phyloP scores from a whole-genome alignment of 1,140 invertebrate species.

The Drosophila ohnishii region DNA sequence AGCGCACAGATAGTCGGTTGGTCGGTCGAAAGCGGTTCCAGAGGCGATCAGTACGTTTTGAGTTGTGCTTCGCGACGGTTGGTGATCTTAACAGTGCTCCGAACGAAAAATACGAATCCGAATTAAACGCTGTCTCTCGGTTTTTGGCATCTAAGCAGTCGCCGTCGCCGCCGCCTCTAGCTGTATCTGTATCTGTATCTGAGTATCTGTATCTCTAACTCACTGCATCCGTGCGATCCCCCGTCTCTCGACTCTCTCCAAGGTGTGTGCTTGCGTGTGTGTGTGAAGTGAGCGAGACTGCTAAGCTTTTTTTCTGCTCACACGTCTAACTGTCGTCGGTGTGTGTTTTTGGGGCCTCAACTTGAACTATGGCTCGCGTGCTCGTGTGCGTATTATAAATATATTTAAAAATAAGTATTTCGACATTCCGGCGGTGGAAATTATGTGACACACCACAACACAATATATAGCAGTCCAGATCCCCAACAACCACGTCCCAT shows the following conservation, averaged over 20 bases:
- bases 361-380: conserved; percentile 68
- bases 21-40: conserved; percentile 71
- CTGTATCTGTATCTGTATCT: conserved; percentile 48
- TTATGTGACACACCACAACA: conserved; percentile 46
- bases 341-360: conserved; percentile 50
- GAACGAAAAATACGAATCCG: conserved; percentile 25
- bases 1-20: conserved; percentile 63
- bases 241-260: conserved; percentile 3
- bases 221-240: conserved; percentile 38
- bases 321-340: conserved; percentile 38
- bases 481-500: conserved; percentile 29
- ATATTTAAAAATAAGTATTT: conserved; percentile 82
- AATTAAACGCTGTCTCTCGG: conserved; percentile 46
- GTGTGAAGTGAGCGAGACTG: conserved; percentile 41
- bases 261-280: conserved; percentile 8
- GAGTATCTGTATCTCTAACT: conserved; percentile 12
- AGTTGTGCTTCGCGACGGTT: conserved; percentile 82
- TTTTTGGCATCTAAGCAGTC: conserved; percentile 27
- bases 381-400: conserved; percentile 55
- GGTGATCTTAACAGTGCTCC: conserved; percentile 70
- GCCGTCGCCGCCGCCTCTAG: conserved; percentile 16
- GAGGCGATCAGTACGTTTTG: conserved; percentile 81
- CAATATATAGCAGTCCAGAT: conserved; percentile 21
- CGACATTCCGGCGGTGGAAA: conserved; percentile 68
- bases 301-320: conserved; percentile 69